These are phyloP conservation scores for Pelagia noctiluca DNA, from an alignment of 30 jellyfish, hydroid and myxozoan species.

Conservation along the genomic window DNA sequence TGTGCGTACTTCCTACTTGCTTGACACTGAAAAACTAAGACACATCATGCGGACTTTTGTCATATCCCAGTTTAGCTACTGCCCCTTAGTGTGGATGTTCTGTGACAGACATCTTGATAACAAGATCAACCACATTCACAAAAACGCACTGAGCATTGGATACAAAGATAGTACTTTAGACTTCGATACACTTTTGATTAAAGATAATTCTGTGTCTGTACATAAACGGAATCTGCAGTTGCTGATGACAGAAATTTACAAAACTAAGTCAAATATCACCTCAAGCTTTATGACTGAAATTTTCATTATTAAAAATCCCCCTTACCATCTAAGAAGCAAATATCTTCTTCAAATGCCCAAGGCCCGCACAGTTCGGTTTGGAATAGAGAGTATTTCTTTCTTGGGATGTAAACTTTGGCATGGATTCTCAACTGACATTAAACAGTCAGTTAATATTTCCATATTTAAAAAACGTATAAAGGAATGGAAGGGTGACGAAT, in stretches of 20 bases:
- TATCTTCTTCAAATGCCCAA: too few species aligned
- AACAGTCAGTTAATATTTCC: not conserved
- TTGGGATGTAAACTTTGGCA: slow-evolving; percentile 29
- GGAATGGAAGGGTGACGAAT: too few species aligned
- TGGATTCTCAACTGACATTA: slow-evolving; percentile 25
- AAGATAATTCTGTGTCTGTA: slow-evolving; percentile 3
- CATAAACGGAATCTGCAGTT: slow-evolving; percentile 33
- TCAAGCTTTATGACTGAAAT: slow-evolving; percentile 25
- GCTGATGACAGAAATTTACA: too few species aligned
- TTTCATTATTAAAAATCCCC: slow-evolving; percentile 4
- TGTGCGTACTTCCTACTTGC: slow-evolving; percentile 4
- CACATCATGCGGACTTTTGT: slow-evolving; percentile 38
- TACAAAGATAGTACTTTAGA: slow-evolving; percentile 6
- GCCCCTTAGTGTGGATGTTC: too few species aligned
- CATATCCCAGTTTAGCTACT: slow-evolving; percentile 31
- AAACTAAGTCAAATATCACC: slow-evolving; percentile 20
- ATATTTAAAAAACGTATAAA: too few species aligned
- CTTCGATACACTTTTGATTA: slow-evolving; percentile 28
- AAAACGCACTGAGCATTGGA: slow-evolving; percentile 25
- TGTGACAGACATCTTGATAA: too few species aligned
- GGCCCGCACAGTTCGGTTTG: slow-evolving; percentile 16
- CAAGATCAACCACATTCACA: slow-evolving; percentile 11
- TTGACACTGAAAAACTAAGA: slow-evolving; percentile 24
- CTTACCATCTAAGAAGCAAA: too few species aligned
- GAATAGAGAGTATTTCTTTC: slow-evolving; percentile 13